Base-by-base conservation (phyloP, 2,797 vertebrate genomes). In the Megalops cyprinoides region DNA sequence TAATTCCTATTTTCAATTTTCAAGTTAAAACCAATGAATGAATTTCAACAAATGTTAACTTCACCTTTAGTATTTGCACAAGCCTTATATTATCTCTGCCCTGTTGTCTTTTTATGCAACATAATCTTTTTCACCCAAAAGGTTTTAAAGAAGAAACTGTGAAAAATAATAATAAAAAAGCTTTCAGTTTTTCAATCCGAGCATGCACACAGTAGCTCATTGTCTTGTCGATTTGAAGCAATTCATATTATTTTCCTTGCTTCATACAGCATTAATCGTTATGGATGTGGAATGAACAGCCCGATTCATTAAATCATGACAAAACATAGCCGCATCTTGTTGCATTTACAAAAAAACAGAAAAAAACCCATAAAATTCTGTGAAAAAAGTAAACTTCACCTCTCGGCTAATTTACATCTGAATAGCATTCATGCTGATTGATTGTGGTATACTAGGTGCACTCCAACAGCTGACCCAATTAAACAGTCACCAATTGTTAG, bases 31-130 rank as follows among this genome's bases (percentile, higher is more conserved):
- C n/a, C n/a, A n/a, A n/a, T n/a, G n/a, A n/a, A n/a, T n/a, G n/a
- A n/a, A n/a, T n/a, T n/a, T n/a, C n/a, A n/a, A n/a, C n/a, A n/a
- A n/a, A n/a, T n/a, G n/a, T n/a, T n/a, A n/a, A n/a, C n/a, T n/a
- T n/a, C n/a, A n/a, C n/a, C n/a, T n/a, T n/a, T n/a, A n/a, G n/a
- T n/a, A n/a, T n/a, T n/a, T n/a, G n/a, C n/a, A n/a, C n/a, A n/a
- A n/a, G n/a, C n/a, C n/a, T n/a, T n/a, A n/a, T n/a, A n/a, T n/a
- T n/a, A 37, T 67, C 25, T 53, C 48, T 60, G n/a, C 48, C 39
- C 51, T 18, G 34, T 51, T 51, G 65, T 39, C 37, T 44, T 74
- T 80, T 80, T 74, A n/a, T 74, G 34, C n/a, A 76, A 76, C 74
- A 74, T 76, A 51, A 15, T 60, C 7, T 60, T 60, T 67, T 67